A percentile compares a stretch with the other conserved stretches of the same genome.
Evolutionary conservation across 2,797 vertebrate genomes (phyloP).

Genomic region (Eospalax fontanierii): DNA sequence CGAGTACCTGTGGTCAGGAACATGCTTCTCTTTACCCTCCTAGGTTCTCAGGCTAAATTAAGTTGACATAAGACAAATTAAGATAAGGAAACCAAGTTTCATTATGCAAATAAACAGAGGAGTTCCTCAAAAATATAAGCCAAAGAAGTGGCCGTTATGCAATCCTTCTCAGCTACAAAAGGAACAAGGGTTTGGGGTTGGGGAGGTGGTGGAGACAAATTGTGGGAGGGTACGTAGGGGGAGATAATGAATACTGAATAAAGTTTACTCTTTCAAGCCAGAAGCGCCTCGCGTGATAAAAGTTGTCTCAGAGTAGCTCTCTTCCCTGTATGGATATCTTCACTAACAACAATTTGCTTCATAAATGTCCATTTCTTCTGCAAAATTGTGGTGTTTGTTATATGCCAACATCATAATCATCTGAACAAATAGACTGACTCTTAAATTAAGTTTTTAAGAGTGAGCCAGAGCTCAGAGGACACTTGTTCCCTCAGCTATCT

Average conservation of each 20-base stretch:
- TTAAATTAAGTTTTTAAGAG: too few relatives aligned
- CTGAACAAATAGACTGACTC: too few relatives aligned
- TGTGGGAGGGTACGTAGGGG: not conserved
- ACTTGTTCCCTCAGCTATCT: too few relatives aligned
- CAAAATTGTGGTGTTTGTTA: too few relatives aligned
- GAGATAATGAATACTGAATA: not conserved
- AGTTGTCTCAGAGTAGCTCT: not conserved
- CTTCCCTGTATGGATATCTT: not conserved
- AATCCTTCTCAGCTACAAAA: constrained; percentile 41
- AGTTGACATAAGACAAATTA: not conserved
- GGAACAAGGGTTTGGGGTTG: not conserved
- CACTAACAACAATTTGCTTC: not conserved
- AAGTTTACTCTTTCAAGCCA: too few relatives aligned
- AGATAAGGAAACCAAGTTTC: not conserved
- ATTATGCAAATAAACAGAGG: not conserved
- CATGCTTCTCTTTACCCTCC: not conserved
- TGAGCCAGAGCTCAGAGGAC: too few relatives aligned
- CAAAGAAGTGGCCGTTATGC: not conserved
- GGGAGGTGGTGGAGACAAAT: not conserved
- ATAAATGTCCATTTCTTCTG: not conserved
- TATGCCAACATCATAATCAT: too few relatives aligned
- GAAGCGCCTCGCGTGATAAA: not conserved
- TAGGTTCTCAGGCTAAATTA: not conserved
- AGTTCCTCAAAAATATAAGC: not conserved
- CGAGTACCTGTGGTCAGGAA: too few relatives aligned